Conservation (phyloP, 30 jellyfish, hydroid and myxozoan genomes). For the Turritopsis rubra region DNA sequence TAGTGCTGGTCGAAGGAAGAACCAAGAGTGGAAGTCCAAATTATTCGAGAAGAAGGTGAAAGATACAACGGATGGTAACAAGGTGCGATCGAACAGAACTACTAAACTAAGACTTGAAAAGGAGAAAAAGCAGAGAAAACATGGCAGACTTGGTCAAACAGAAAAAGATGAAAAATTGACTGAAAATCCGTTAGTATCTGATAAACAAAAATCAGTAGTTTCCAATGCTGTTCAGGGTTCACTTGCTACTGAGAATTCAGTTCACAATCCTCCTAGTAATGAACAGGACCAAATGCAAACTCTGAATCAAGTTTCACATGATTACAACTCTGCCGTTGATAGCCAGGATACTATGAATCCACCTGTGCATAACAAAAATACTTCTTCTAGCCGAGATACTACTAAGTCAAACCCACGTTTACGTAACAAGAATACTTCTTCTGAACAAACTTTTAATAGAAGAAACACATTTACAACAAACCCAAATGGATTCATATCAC, state of each 20-base stretch:
- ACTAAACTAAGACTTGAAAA: conserved; percentile 5
- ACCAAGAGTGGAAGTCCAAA: conserved; percentile 20
- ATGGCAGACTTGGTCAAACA: neutral
- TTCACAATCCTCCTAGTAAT: neutral
- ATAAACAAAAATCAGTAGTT: neutral
- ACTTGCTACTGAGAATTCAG: neutral
- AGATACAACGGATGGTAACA: neutral
- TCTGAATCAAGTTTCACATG: neutral
- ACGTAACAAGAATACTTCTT: neutral
- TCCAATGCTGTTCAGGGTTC: neutral
- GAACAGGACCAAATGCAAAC: neutral
- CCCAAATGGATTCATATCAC: neutral
- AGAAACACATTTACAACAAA: neutral
- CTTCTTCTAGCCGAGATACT: too few relatives aligned
- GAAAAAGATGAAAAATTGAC: neutral
- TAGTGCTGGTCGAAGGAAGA: conserved; percentile 38
- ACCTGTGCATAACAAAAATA: too few relatives aligned
- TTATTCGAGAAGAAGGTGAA: conserved; percentile 2
- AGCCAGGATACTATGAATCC: too few relatives aligned
- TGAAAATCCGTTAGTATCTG: neutral
- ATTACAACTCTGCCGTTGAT: too few relatives aligned
- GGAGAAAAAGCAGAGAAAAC: conserved; percentile 1
- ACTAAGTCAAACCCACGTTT: too few relatives aligned
- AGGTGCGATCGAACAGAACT: conserved; percentile 11
- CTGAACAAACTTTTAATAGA: neutral